Evolutionary conservation across 2,113 vertebrate species (phyloP).

Genomic region (Dryoscopus gambensis): DNA sequence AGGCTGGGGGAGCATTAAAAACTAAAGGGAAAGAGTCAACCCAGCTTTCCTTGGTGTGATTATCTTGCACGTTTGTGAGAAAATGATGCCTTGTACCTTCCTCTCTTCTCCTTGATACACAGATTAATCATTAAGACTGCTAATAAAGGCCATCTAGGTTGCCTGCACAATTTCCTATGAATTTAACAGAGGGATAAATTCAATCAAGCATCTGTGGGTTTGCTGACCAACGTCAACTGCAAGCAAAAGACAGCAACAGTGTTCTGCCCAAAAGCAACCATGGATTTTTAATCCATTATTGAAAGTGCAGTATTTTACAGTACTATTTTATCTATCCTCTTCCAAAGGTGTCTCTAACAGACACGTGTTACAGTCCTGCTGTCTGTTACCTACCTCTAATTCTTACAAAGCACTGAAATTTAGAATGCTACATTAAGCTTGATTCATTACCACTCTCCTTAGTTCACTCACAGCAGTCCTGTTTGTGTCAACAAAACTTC

Average conservation of each 20-base stretch:
- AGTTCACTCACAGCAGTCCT: not conserved
- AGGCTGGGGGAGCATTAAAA: not conserved
- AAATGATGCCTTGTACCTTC: not conserved
- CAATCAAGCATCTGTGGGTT: not conserved
- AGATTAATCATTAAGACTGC: not conserved
- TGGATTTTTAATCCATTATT: not conserved
- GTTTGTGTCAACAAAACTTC: slow-evolving; percentile 6
- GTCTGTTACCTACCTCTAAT: not conserved
- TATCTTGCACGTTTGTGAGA: not conserved
- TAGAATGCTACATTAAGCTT: not conserved
- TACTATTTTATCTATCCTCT: not conserved
- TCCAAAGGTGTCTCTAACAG: not conserved
- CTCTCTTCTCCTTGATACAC: not conserved
- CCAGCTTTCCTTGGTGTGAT: not conserved
- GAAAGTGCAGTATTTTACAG: not conserved
- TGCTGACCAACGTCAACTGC: not conserved
- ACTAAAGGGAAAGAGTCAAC: not conserved
- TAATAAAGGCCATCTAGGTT: not conserved
- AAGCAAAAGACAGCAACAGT: not conserved
- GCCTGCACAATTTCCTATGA: not conserved
- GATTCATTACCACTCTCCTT: not conserved
- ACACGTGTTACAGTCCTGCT: not conserved
- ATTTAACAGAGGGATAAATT: not conserved
- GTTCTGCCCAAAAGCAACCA: not conserved
- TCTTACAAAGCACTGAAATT: not conserved